Evolutionary conservation across 1,140 invertebrate species (phyloP).

Genomic region (Cyrtorhinus lividipennis): DNA sequence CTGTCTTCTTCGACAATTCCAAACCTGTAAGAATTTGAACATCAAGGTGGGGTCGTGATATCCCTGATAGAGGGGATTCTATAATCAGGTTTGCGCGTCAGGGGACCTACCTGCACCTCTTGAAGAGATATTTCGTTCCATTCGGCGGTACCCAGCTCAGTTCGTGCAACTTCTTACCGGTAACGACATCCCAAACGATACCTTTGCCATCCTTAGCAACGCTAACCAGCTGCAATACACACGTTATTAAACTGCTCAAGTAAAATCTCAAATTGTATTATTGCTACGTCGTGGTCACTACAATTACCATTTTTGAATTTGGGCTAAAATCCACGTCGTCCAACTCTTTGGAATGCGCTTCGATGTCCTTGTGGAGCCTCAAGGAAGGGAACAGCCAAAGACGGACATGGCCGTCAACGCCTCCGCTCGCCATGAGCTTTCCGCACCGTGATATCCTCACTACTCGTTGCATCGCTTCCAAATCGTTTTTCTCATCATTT

Average conservation of each 20-base stretch:
- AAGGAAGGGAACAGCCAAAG: slow-evolving; percentile 69
- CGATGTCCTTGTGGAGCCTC: slow-evolving; percentile 41
- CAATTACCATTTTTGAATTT: slow-evolving; percentile 43
- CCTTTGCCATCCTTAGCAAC: slow-evolving; percentile 76
- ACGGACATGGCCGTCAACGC: slow-evolving; percentile 71
- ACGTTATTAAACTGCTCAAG: no score
- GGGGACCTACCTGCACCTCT: slow-evolving; percentile 27
- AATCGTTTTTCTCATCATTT: slow-evolving; percentile 25
- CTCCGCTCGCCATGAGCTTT: slow-evolving; percentile 74
- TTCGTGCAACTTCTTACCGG: slow-evolving; percentile 45
- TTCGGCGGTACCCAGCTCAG: slow-evolving; percentile 50
- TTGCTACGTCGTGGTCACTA: no score
- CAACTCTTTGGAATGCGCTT: slow-evolving; percentile 65
- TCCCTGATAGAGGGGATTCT: no score
- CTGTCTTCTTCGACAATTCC: slow-evolving; percentile 49
- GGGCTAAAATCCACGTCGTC: slow-evolving; percentile 84
- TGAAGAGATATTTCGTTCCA: slow-evolving; percentile 26
- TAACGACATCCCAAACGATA: slow-evolving; percentile 57
- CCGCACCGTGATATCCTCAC: slow-evolving; percentile 62
- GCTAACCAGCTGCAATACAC: slow-evolving; percentile 53
- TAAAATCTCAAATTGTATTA: no score
- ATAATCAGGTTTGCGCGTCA: no score
- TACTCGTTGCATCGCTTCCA: slow-evolving; percentile 69
- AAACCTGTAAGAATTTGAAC: slow-evolving; percentile 50
- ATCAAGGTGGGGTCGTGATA: no score